Evolutionary conservation across 2,888 invertebrate species (phyloP).

Genomic region (Standfussiana lucernea): DNA sequence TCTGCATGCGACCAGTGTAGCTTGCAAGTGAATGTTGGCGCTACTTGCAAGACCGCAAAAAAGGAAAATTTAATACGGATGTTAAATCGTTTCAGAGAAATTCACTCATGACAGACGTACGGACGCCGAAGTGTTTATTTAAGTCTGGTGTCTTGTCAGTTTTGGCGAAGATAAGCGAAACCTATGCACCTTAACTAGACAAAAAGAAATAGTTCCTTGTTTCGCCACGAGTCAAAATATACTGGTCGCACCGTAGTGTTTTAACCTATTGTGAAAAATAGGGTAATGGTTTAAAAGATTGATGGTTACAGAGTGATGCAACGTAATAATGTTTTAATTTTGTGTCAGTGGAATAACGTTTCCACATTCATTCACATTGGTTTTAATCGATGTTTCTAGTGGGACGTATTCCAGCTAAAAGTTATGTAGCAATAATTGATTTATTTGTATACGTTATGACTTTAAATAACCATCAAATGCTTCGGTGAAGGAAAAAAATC

Average conservation of each 20-base stretch:
- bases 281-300: constrained; percentile 61
- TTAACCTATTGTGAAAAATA: constrained; percentile 58
- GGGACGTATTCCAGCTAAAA: not conserved
- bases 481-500: too few species aligned
- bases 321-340: constrained; percentile 46
- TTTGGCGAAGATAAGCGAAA: not conserved
- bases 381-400: constrained; percentile 27
- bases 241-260: constrained; percentile 25
- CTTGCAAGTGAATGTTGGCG: constrained; percentile 4
- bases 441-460: not conserved
- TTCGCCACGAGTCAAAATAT: constrained; percentile 15
- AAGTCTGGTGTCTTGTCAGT: not conserved
- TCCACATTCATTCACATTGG: constrained; percentile 10
- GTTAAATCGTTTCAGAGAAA: not conserved
- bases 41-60: not conserved
- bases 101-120: not conserved
- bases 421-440: not conserved
- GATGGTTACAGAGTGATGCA: constrained; percentile 47
- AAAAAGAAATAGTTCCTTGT: constrained; percentile 2
- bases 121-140: fast-evolving
- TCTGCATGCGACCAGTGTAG: constrained; percentile 44
- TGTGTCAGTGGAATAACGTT: constrained; percentile 31
- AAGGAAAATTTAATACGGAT: not conserved
- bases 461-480: too few species aligned
- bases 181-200: not conserved